Evolutionary conservation across 2,797 vertebrate genomes (phyloP).

Genomic region (Eidolon dupreanum): DNA sequence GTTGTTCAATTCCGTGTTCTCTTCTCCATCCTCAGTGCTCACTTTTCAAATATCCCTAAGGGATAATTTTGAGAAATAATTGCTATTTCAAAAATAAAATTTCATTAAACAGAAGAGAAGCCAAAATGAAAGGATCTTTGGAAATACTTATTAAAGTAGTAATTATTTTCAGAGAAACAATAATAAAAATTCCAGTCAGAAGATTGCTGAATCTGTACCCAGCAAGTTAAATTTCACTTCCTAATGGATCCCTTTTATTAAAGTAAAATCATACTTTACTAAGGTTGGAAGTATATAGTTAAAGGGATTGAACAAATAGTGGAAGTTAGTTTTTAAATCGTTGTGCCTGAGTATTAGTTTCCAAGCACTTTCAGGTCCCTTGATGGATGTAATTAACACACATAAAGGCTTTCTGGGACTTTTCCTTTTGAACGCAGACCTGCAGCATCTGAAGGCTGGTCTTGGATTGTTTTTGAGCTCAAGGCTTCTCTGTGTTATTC

Average conservation of each 20-base stretch:
- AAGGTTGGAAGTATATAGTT: neutral
- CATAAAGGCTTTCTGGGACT: neutral
- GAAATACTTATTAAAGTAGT: neutral
- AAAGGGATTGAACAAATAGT: neutral
- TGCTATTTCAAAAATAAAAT: neutral
- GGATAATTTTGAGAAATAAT: neutral
- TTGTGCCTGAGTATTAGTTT: neutral
- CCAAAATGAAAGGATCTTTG: neutral
- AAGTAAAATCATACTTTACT: neutral
- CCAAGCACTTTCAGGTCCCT: neutral
- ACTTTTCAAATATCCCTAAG: neutral
- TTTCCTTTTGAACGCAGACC: neutral
- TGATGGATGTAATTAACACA: neutral
- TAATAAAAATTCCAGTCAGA: conserved; percentile 39
- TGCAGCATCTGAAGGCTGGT: neutral
- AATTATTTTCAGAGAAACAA: neutral
- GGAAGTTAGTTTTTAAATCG: neutral
- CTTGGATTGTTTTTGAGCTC: neutral
- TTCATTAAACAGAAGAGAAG: neutral
- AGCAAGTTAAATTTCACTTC: conserved; percentile 3
- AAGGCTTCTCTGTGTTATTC: neutral
- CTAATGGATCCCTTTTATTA: neutral
- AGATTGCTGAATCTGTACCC: neutral
- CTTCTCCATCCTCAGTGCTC: neutral
- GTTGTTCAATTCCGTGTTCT: neutral